phyloP scores from a whole-genome alignment of 2,888 invertebrate genomes.

The Anaspis maculata region DNA sequence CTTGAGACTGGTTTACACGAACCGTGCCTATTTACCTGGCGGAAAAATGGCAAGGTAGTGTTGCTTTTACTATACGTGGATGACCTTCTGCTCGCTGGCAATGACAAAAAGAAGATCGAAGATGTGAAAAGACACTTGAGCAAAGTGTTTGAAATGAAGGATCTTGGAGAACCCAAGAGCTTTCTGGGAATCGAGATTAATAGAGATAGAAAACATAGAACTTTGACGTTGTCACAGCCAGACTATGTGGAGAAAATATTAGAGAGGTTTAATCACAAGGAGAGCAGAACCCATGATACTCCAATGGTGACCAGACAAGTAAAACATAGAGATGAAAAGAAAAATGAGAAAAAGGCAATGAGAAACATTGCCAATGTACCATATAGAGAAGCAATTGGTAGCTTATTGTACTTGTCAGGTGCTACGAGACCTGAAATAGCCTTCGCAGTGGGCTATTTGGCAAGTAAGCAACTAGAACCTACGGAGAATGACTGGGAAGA shows the following conservation, averaged over 20 bases:
- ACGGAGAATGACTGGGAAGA: neutral
- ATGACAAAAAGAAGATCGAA: conserved; percentile 12
- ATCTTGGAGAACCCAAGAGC: conserved; percentile 18
- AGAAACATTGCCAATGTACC: neutral
- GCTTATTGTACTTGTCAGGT: conserved; percentile 15
- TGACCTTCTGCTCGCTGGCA: conserved; percentile 22
- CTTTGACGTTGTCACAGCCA: neutral
- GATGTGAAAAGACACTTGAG: conserved; percentile 16
- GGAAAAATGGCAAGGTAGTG: conserved; percentile 3
- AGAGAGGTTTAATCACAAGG: conserved; percentile 1
- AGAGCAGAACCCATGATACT: conserved; percentile 1
- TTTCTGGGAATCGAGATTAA: conserved; percentile 2
- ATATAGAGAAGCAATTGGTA: conserved; percentile 18
- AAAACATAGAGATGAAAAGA: conserved; percentile 11
- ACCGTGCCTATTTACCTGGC: conserved; percentile 21
- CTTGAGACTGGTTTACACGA: conserved; percentile 19
- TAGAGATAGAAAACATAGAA: neutral
- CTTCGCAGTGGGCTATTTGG: conserved; percentile 4
- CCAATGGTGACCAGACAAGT: conserved; percentile 14
- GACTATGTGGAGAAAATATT: neutral
- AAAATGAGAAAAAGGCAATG: neutral
- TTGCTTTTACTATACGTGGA: conserved; percentile 25
- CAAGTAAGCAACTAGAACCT: neutral
- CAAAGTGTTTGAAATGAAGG: conserved; percentile 23
- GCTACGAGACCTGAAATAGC: conserved; percentile 9